Evolutionary conservation across 2,797 vertebrate species (phyloP).

Genomic region (Hapalemur alaotrensis): DNA sequence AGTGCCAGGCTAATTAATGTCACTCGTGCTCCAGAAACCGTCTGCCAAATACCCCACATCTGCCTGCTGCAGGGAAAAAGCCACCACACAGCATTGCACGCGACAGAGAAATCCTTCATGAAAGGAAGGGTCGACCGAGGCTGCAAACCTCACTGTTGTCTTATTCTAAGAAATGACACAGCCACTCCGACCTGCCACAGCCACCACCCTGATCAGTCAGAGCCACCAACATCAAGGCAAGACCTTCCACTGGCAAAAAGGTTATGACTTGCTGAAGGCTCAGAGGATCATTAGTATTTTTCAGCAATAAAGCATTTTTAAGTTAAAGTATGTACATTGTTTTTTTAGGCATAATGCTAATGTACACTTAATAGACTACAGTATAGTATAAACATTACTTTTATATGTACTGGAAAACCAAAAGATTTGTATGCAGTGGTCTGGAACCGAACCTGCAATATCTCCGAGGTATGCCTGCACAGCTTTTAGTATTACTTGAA

Average conservation of each 20-base stretch:
- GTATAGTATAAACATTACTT: not conserved
- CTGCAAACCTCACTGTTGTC: not conserved
- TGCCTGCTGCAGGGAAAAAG: not conserved
- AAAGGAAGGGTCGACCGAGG: not conserved
- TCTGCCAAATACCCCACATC: not conserved
- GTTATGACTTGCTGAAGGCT: not conserved
- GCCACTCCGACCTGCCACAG: not conserved
- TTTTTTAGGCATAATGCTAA: not conserved
- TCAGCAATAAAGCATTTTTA: not conserved
- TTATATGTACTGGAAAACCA: not conserved
- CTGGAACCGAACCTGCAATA: not conserved
- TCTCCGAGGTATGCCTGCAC: not conserved
- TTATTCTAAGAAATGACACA: not conserved
- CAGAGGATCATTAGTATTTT: not conserved
- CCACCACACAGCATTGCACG: not conserved
- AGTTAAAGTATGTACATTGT: not conserved
- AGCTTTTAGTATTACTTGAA: too few relatives aligned
- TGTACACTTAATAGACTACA: not conserved
- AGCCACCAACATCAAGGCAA: not conserved
- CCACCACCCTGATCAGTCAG: not conserved
- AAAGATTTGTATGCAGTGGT: fast-evolving
- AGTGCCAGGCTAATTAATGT: not conserved
- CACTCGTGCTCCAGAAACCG: not conserved
- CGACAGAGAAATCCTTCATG: not conserved
- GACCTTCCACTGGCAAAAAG: not conserved